Percentiles rank a stretch among this genome's conserved stretches.
Conservation (phyloP, 2,888 invertebrate genomes). For the Pyrochroa serraticornis region DNA sequence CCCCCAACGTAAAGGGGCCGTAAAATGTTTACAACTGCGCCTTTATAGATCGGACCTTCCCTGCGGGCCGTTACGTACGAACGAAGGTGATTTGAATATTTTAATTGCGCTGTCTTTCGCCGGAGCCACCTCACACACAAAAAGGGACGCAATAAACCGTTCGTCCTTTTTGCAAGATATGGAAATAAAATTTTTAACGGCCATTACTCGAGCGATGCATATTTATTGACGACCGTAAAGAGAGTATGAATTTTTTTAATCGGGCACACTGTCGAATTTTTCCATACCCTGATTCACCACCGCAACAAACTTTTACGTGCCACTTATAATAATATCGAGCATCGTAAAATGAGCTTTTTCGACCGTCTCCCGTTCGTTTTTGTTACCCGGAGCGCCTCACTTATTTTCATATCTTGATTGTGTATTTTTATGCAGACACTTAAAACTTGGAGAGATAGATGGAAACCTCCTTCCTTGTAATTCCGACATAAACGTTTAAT, state of each 20-base stretch:
- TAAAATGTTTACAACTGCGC: constrained; percentile 44
- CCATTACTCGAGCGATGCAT: not conserved
- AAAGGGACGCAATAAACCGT: constrained; percentile 17
- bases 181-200: constrained; percentile 4
- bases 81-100: constrained; percentile 49
- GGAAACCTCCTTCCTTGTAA: constrained; percentile 11
- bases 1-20: constrained; percentile 31
- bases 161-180: not conserved
- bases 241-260: constrained; percentile 22
- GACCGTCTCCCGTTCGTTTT: constrained; percentile 16
- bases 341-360: constrained; percentile 26
- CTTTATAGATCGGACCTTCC: constrained; percentile 36
- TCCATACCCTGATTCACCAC: constrained; percentile 9
- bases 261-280: not conserved
- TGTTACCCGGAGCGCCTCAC: constrained; percentile 21
- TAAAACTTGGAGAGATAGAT: constrained; percentile 25
- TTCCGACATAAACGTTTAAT: constrained; percentile 22
- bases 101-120: constrained; percentile 44
- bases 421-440: constrained; percentile 26
- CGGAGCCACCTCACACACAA: constrained; percentile 31
- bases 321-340: constrained; percentile 26
- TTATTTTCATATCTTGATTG: constrained; percentile 33
- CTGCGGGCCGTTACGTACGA: constrained; percentile 35
- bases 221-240: constrained; percentile 10
- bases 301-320: constrained; percentile 16